These are phyloP conservation scores for Andrena trimmerana DNA, from an alignment of 2,888 invertebrate species.

Conservation along the genomic window DNA sequence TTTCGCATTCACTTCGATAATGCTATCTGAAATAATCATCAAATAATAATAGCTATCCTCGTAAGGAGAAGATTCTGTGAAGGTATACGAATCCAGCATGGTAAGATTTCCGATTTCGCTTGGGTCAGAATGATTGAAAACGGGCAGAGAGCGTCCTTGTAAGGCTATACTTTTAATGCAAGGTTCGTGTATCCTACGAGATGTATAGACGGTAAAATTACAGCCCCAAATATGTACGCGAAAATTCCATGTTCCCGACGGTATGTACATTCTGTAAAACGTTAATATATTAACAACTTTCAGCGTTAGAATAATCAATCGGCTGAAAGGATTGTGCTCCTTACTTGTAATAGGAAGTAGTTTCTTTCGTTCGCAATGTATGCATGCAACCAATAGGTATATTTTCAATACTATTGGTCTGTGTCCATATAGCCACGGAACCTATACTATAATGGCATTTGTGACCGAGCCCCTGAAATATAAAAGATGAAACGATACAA, in stretches of 20 bases:
- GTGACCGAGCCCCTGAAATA: conserved; percentile 84
- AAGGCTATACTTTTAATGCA: conserved; percentile 84
- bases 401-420: conserved; percentile 82
- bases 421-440: conserved; percentile 85
- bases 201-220: conserved; percentile 78
- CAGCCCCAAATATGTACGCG: conserved; percentile 84
- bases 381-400: conserved; percentile 83
- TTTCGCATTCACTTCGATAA: conserved; percentile 83
- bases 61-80: conserved; percentile 83
- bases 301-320: background rate
- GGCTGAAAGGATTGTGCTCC: conserved; percentile 5
- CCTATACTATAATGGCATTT: conserved; percentile 86
- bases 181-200: conserved; percentile 67
- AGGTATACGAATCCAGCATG: conserved; percentile 79
- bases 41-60: conserved; percentile 86
- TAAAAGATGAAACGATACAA: conserved; percentile 20
- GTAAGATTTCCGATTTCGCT: conserved; percentile 77
- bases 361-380: conserved; percentile 81
- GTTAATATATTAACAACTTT: conserved; percentile 22
- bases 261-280: conserved; percentile 84
- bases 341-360: conserved; percentile 85
- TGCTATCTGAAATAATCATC: conserved; percentile 83
- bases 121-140: conserved; percentile 77
- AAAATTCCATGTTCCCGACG: conserved; percentile 85
- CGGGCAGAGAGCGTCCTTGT: conserved; percentile 83